Percentiles rank a stretch among this genome's conserved stretches.
Evolutionary conservation across 2,888 invertebrate genomes (phyloP).

Genomic region (Eupeodes luniger): DNA sequence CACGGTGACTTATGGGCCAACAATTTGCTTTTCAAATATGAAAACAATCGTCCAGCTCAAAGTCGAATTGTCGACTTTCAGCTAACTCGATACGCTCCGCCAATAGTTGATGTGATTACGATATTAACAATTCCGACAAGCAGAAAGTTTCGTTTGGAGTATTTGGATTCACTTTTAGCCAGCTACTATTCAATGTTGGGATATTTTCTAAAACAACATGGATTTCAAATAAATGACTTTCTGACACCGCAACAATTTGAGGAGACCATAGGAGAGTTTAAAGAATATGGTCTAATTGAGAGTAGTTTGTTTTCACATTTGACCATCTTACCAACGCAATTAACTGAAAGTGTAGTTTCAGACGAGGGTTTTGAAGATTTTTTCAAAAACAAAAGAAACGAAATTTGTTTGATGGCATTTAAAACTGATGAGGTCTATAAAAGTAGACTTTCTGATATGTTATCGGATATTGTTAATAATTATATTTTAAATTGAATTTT

Average conservation of each 20-base stretch:
- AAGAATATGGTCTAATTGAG: slow-evolving; percentile 86
- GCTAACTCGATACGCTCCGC: slow-evolving; percentile 87
- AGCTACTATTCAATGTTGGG: slow-evolving; percentile 86
- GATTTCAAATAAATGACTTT: slow-evolving; percentile 83
- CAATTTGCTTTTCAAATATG: slow-evolving; percentile 84
- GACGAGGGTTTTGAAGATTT: slow-evolving; percentile 86
- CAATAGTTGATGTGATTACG: slow-evolving; percentile 87
- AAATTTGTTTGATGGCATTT: slow-evolving; percentile 86
- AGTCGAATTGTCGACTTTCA: slow-evolving; percentile 90
- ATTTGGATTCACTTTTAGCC: slow-evolving; percentile 85
- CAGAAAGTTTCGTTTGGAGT: slow-evolving; percentile 82
- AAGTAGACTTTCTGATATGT: slow-evolving; percentile 85
- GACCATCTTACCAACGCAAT: slow-evolving; percentile 85
- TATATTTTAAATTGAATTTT: slow-evolving; percentile 79
- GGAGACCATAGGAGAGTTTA: slow-evolving; percentile 83
- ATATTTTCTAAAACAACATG: slow-evolving; percentile 83
- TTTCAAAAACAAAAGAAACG: slow-evolving; percentile 85
- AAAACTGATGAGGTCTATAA: slow-evolving; percentile 85
- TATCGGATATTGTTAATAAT: slow-evolving; percentile 86
- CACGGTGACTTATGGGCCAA: slow-evolving; percentile 85
- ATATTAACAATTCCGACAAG: slow-evolving; percentile 85
- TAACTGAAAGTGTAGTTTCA: slow-evolving; percentile 84
- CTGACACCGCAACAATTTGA: slow-evolving; percentile 84
- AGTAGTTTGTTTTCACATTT: slow-evolving; percentile 85
- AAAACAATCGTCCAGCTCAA: slow-evolving; percentile 84